Conservation (phyloP, 2,888 invertebrate genomes). For the Cosmopolites sordidus region DNA sequence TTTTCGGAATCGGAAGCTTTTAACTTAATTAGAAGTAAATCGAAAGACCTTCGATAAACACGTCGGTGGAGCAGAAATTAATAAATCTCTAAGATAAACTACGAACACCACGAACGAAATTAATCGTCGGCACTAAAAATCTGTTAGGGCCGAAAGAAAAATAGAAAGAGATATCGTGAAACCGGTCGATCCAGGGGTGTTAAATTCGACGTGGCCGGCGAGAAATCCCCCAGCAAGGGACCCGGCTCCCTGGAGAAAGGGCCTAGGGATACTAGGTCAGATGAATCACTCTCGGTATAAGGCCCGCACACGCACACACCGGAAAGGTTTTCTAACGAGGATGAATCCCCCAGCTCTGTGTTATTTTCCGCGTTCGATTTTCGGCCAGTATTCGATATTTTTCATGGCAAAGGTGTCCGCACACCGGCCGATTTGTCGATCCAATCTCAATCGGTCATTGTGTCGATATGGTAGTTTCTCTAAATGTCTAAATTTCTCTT, state of each 20-base stretch:
- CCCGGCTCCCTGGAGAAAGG: conserved; percentile 14
- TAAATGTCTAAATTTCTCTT: no score
- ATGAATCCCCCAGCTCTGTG: not conserved
- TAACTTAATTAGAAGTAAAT: no score
- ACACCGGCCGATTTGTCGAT: no score
- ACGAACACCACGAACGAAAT: conserved; percentile 3
- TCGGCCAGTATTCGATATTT: no score
- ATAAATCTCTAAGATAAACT: conserved; percentile 10
- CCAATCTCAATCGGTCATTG: no score
- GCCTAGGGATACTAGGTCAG: conserved; percentile 9
- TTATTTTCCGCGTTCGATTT: conserved; percentile 8
- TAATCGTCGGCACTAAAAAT: conserved; percentile 14
- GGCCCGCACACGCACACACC: no score
- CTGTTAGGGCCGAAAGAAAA: conserved; percentile 14
- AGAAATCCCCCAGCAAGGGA: conserved; percentile 16
- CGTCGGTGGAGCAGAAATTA: conserved; percentile 3
- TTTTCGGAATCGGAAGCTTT: no score
- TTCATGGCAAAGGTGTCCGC: no score
- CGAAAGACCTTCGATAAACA: not conserved
- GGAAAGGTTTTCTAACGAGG: no score
- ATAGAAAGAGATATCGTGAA: conserved; percentile 13
- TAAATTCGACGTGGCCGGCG: conserved; percentile 17
- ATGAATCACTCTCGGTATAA: conserved; percentile 16
- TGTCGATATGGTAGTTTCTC: no score
- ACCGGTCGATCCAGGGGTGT: conserved; percentile 11